Base-by-base conservation (phyloP, 2,113 vertebrate genomes). In the Platysternon megacephalum region DNA sequence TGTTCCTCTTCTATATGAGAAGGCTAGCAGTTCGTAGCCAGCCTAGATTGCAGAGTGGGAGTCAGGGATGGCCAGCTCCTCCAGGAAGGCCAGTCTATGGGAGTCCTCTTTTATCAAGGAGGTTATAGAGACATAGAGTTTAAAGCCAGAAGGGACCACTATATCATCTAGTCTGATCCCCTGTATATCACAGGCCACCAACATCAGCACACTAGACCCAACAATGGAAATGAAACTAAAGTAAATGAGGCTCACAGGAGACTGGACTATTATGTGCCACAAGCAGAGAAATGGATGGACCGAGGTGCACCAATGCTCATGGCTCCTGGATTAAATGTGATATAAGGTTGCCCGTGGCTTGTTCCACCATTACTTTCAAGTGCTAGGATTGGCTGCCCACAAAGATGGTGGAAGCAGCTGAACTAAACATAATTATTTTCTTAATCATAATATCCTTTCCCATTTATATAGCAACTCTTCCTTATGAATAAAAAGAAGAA, bases 391-490 rank as follows among this genome's bases (percentile, higher is more conserved):
- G 74, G 44, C 22, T 79, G 53, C 49, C 48, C 42, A 28, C 29
- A 49, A 83, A 26, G 39, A 5, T 24, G 39, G 11, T 26, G 10
- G 72, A 76, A 76, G 72, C 22, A 76, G 39, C 93, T 94, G 79
- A 68, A 90, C 85, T 93, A 95, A 91, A 87, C 85, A 42, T 35
- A 91, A 88, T 95, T 91, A 92, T 88, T 91, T 94, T 89, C 91
- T 96, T 97, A 85, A 84, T 95, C 92, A 85, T 79, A 87, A 79
- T 94, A 83, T 93, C 17, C 42, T 93, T 46, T 87, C 35, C 72
- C 84, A 35, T 95, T 92, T 94, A 85, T 65, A 78, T 79, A 92
- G 56, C 85, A 91, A 80, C 94, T 52, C 44, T 89, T 78, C 29
- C 13, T 80, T 93, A 7, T 80, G 53, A 91, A 52, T 93, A 80